phyloP scores from a whole-genome alignment of 2,888 invertebrate genomes.

The Drosophila subquinaria region DNA sequence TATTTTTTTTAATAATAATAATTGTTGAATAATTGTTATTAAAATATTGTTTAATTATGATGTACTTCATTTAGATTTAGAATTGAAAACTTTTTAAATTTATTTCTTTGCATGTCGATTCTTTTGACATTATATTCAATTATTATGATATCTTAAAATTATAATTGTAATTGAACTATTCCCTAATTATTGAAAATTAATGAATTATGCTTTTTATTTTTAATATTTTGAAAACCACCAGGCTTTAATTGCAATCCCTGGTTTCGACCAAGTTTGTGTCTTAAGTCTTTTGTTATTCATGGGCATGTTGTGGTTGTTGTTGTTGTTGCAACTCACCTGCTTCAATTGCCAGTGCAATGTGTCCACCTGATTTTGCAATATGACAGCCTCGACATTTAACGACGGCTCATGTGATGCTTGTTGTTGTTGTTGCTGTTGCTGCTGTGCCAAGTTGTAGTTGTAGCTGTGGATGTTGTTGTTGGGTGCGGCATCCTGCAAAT shows the following conservation, averaged over 20 bases:
- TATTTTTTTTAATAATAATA: no score
- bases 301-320: background rate
- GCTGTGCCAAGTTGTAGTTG: conserved; percentile 39
- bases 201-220: background rate
- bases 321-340: conserved; percentile 86
- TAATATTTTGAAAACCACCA: background rate
- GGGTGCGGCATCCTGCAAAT: conserved; percentile 77
- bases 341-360: conserved; percentile 90
- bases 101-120: no score
- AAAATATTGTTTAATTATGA: no score
- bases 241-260: background rate
- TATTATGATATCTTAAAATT: no score
- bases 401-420: conserved; percentile 58
- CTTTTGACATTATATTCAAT: no score
- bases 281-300: conserved; percentile 51
- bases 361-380: conserved; percentile 89
- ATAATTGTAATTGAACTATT: no score
- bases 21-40: no score
- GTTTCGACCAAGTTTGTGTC: conserved; percentile 56
- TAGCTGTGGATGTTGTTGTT: conserved; percentile 43
- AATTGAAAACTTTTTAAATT: no score
- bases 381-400: conserved; percentile 87
- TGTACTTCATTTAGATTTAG: no score
- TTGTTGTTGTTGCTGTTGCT: conserved; percentile 34
- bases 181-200: no score